Evolutionary conservation across 2,797 vertebrate genomes (phyloP).

Genomic region (Oophaga sylvatica): DNA sequence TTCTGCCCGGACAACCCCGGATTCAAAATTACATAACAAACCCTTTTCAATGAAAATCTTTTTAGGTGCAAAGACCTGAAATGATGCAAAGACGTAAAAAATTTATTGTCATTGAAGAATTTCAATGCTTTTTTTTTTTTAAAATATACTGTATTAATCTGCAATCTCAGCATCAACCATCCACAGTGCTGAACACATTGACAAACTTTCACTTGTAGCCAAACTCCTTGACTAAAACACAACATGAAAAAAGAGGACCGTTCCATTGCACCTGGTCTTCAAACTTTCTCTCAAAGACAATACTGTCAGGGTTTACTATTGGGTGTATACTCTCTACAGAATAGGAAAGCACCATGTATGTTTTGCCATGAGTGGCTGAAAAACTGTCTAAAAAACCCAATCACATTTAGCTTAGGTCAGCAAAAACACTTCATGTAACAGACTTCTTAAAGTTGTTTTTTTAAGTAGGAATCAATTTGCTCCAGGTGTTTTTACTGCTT

Average conservation of each 20-base stretch:
- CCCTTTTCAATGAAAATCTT: background rate
- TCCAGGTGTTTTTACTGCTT: background rate
- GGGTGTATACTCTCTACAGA: background rate
- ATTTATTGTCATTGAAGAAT: conserved; percentile 41
- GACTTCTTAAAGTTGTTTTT: conserved; percentile 2
- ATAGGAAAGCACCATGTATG: background rate
- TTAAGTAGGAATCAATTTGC: background rate
- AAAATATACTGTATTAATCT: conserved; percentile 37
- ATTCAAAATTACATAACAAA: no score
- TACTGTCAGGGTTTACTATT: background rate
- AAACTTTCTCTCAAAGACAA: background rate
- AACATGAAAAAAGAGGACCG: background rate
- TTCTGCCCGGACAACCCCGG: no score
- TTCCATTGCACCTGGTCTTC: background rate
- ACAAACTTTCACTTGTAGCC: background rate
- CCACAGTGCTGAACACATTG: conserved; percentile 6
- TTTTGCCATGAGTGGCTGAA: background rate
- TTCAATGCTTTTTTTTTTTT: conserved; percentile 13
- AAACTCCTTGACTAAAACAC: background rate
- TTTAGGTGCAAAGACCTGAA: conserved; percentile 16
- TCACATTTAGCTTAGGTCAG: background rate
- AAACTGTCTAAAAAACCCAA: background rate
- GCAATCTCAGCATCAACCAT: conserved; percentile 7
- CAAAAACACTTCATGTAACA: background rate
- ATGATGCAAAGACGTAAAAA: conserved; percentile 41